Evolutionary conservation across 2,113 vertebrate species (phyloP).

Genomic region (Ivindomyrus marchei): DNA sequence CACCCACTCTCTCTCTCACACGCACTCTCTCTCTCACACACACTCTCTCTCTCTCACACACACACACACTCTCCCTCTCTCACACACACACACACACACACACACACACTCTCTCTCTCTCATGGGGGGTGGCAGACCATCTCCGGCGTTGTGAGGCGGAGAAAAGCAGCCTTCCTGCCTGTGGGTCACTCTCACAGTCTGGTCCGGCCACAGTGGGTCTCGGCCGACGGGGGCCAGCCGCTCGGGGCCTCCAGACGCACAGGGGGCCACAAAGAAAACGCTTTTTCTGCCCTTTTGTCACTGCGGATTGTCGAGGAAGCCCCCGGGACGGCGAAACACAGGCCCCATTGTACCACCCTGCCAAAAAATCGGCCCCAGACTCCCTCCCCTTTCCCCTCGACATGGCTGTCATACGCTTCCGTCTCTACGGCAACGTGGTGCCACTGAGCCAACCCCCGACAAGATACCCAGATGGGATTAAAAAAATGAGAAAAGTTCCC

Average conservation of each 20-base stretch:
- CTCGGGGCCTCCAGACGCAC: not conserved
- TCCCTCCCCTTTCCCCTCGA: constrained; percentile 13
- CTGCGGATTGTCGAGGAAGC: not conserved
- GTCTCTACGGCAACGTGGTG: constrained; percentile 11
- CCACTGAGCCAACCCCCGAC: not conserved
- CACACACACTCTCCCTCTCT: too few species aligned
- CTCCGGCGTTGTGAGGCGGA: not conserved
- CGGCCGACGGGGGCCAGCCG: not conserved
- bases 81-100: too few species aligned
- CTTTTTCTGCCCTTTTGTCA: not conserved
- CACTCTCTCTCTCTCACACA: too few species aligned
- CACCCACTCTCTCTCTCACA: too few species aligned
- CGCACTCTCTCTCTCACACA: too few species aligned
- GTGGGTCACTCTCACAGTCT: constrained; percentile 10
- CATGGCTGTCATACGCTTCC: constrained; percentile 27
- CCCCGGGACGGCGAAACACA: not conserved
- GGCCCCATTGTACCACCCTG: constrained; percentile 18
- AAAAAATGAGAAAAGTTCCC: not conserved
- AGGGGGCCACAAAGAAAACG: not conserved
- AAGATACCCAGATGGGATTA: constrained; percentile 6
- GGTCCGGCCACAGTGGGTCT: not conserved
- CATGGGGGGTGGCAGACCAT: not conserved
- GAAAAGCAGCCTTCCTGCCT: not conserved
- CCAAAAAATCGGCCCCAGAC: constrained; percentile 32
- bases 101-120: too few species aligned